Conservation (phyloP, 2,888 invertebrate species). For the Drosophila leonis region DNA sequence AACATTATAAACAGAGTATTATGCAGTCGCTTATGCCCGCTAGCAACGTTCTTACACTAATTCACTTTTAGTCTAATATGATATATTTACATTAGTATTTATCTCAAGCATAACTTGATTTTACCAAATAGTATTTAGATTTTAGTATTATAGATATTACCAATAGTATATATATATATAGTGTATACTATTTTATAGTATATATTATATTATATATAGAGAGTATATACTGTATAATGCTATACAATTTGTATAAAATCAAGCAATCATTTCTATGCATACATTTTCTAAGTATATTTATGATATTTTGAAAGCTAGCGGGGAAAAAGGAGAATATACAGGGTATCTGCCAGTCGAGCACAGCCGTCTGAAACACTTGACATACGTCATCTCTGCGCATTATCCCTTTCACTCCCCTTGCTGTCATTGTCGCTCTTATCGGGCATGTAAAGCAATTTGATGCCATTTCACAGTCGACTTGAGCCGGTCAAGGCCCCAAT, state of each 20-base stretch:
- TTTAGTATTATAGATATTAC: neutral
- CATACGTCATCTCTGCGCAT: neutral
- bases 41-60: neutral
- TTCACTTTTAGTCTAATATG: neutral
- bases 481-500: constrained; percentile 14
- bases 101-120: neutral
- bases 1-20: neutral
- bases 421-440: constrained; percentile 24
- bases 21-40: neutral
- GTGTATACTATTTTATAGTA: neutral
- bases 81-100: neutral
- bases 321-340: neutral
- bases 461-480: constrained; percentile 38
- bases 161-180: neutral
- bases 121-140: too few relatives aligned
- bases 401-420: neutral
- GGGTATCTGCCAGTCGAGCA: neutral
- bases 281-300: neutral
- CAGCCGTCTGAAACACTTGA: neutral
- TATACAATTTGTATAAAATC: neutral
- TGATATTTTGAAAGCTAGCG: neutral
- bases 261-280: neutral
- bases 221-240: neutral
- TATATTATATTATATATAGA: constrained; percentile 1
- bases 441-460: constrained; percentile 40